Evolutionary conservation across 2,888 invertebrate genomes (phyloP).

Genomic region (Tenthredo amoena): DNA sequence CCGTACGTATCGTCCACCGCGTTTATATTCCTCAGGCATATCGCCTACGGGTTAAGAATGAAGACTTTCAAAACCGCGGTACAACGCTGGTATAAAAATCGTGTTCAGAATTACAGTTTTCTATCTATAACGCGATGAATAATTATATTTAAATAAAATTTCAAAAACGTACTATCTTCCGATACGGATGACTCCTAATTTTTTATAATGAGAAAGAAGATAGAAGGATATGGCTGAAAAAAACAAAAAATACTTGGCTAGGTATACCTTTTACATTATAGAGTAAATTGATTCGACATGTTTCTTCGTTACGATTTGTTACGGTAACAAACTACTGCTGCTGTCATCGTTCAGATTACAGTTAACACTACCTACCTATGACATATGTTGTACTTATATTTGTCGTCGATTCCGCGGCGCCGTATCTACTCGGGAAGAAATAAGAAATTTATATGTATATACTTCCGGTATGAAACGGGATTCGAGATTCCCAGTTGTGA

Average conservation of each 20-base stretch:
- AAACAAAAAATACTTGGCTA: neutral
- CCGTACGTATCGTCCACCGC: neutral
- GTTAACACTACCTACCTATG: conserved; percentile 9
- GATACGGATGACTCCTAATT: neutral
- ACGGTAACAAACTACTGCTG: neutral
- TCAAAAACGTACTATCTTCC: neutral
- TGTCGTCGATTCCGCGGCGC: neutral
- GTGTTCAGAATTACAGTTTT: neutral
- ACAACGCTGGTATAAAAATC: neutral
- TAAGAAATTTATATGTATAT: conserved; percentile 18
- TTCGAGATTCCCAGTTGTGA: conserved; percentile 34
- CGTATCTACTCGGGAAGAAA: neutral
- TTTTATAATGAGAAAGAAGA: neutral
- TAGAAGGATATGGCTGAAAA: neutral
- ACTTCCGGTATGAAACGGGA: conserved; percentile 28
- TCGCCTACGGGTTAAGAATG: neutral
- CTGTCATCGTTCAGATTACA: conserved; percentile 36
- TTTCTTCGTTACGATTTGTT: neutral
- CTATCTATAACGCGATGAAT: neutral
- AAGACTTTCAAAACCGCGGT: neutral
- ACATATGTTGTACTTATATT: neutral
- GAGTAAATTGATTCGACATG: conserved; percentile 18
- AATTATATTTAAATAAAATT: neutral
- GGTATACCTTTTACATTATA: neutral
- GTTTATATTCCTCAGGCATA: conserved; percentile 22